Conservation (phyloP, 1,140 invertebrate species). For the Bilobella aurantiaca region DNA sequence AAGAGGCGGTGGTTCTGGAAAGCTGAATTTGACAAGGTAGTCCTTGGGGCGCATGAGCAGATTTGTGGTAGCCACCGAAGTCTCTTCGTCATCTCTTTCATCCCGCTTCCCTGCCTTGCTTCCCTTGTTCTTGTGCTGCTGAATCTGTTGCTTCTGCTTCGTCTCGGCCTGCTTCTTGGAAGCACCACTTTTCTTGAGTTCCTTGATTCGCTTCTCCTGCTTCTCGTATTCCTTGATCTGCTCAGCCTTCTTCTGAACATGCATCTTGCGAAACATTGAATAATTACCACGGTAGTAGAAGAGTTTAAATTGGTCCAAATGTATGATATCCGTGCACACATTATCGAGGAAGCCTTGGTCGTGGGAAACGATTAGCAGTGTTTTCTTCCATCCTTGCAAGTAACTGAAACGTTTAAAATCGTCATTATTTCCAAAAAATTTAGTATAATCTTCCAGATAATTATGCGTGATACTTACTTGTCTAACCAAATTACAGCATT, state of each 20-base stretch:
- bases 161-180: slow-evolving; percentile 83
- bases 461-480: slow-evolving; percentile 54
- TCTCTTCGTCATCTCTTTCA: slow-evolving; percentile 48
- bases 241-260: slow-evolving; percentile 87
- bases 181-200: slow-evolving; percentile 86
- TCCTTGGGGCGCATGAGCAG: slow-evolving; percentile 78
- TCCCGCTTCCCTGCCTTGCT: slow-evolving; percentile 66
- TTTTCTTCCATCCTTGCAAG: slow-evolving; percentile 95
- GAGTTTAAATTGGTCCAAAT: slow-evolving; percentile 81
- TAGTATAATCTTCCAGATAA: not conserved
- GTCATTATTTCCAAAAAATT: slow-evolving; percentile 7
- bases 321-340: slow-evolving; percentile 97
- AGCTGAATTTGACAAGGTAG: slow-evolving; percentile 93
- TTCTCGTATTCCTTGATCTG: slow-evolving; percentile 96
- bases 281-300: slow-evolving; percentile 98
- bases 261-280: slow-evolving; percentile 98
- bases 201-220: slow-evolving; percentile 89
- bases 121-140: slow-evolving; percentile 81
- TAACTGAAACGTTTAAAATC: slow-evolving; percentile 52
- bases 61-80: slow-evolving; percentile 55
- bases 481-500: slow-evolving; percentile 99
- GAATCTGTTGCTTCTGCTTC: slow-evolving; percentile 29
- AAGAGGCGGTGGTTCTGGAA: slow-evolving; percentile 85
- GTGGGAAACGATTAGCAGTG: slow-evolving; percentile 92
- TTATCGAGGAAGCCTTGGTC: slow-evolving; percentile 99